Percentiles rank a stretch among this genome's conserved stretches.
Evolutionary conservation across 2,113 vertebrate genomes (phyloP).

Genomic region (Scatophagus argus): DNA sequence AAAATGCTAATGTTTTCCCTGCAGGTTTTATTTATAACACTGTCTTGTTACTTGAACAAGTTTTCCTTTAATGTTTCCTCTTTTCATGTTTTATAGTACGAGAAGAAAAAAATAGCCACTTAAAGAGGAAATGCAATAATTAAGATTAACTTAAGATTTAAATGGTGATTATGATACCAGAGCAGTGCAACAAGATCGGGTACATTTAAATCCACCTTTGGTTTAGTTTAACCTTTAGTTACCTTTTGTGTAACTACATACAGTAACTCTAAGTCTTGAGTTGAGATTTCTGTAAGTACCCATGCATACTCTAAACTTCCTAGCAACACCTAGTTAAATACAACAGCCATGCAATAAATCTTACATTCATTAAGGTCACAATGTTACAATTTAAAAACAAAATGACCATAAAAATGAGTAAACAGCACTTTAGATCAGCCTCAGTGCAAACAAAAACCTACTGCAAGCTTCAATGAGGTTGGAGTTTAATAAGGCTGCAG

Average conservation of each 20-base stretch:
- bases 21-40: not conserved
- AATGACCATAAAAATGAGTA: not conserved
- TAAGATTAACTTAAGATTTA: not conserved
- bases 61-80: not conserved
- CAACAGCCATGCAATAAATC: not conserved
- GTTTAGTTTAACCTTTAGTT: not conserved
- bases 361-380: not conserved
- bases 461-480: not conserved
- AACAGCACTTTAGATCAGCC: not conserved
- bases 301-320: not conserved
- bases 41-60: not conserved
- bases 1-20: slow-evolving; percentile 12
- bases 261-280: no score
- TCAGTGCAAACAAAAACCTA: not conserved
- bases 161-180: not conserved
- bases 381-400: not conserved
- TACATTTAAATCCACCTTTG: not conserved
- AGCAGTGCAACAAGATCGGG: not conserved
- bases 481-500: slow-evolving; percentile 14
- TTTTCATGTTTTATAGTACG: not conserved
- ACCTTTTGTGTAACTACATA: not conserved
- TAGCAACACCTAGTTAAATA: not conserved
- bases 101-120: not conserved
- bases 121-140: slow-evolving; percentile 1
- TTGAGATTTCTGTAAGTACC: not conserved